phyloP scores from a whole-genome alignment of 2,888 invertebrate genomes.

The Rapana venosa region DNA sequence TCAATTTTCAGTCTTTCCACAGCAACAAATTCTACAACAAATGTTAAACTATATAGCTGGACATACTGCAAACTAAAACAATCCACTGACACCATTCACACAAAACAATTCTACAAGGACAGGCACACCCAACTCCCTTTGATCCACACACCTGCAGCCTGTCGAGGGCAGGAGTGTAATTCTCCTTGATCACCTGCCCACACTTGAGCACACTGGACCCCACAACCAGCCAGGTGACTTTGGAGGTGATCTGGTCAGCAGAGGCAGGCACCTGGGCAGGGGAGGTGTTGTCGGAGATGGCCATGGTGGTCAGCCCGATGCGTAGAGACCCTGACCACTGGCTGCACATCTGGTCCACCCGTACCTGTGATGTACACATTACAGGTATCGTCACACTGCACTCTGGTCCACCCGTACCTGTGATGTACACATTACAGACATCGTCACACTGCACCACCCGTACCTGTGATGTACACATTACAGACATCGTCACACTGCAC shows the following conservation, averaged over 20 bases:
- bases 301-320: slow-evolving; percentile 90
- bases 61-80: no score
- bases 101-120: background rate
- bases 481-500: background rate
- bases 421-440: no score
- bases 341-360: slow-evolving; percentile 91
- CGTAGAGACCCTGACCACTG: slow-evolving; percentile 95
- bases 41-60: no score
- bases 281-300: slow-evolving; percentile 83
- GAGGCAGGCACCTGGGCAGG: slow-evolving; percentile 77
- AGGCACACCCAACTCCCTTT: background rate
- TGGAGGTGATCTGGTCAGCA: slow-evolving; percentile 70
- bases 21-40: background rate
- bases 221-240: slow-evolving; percentile 76
- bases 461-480: no score
- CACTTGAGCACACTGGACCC: slow-evolving; percentile 86
- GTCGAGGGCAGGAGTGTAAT: slow-evolving; percentile 87
- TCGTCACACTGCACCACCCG: no score
- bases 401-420: background rate
- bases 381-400: background rate
- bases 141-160: slow-evolving; percentile 83
- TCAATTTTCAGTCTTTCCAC: background rate
- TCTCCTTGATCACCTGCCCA: slow-evolving; percentile 84
- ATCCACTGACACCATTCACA: background rate
- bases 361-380: slow-evolving; percentile 73